These are phyloP conservation scores for Rhagoletis zephyria DNA, from an alignment of 1,140 invertebrate species.

Conservation along the genomic window DNA sequence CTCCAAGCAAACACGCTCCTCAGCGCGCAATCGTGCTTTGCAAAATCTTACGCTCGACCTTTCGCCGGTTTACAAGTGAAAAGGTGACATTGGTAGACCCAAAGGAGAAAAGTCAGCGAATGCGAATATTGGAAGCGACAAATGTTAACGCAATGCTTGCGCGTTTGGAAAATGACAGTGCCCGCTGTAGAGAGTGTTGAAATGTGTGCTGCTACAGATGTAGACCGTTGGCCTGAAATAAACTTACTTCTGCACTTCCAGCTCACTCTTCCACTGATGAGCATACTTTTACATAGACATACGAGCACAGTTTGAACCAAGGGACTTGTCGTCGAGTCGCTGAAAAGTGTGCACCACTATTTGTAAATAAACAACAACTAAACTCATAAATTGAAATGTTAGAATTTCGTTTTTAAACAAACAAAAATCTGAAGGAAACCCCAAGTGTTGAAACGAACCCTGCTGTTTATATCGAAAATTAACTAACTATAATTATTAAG, in stretches of 20 bases:
- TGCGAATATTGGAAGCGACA: neutral
- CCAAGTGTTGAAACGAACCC: neutral
- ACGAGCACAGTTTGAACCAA: neutral
- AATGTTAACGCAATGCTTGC: neutral
- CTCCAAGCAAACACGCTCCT: slow-evolving; percentile 83
- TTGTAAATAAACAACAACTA: slow-evolving; percentile 47
- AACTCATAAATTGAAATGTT: slow-evolving; percentile 7
- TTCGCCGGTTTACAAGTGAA: slow-evolving; percentile 82
- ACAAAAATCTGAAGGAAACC: neutral
- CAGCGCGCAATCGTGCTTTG: slow-evolving; percentile 84
- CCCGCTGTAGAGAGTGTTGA: too few relatives aligned
- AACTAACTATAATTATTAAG: neutral
- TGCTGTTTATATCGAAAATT: neutral
- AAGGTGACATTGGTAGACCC: neutral
- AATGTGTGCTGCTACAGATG: too few relatives aligned
- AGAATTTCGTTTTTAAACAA: slow-evolving; percentile 7
- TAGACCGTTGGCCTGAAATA: neutral
- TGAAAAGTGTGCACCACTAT: neutral
- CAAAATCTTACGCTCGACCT: slow-evolving; percentile 86
- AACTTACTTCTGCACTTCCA: neutral
- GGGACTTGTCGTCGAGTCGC: neutral
- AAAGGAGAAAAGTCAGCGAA: neutral
- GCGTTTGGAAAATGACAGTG: neutral
- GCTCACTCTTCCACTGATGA: neutral
- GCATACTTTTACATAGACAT: slow-evolving; percentile 11